Base-by-base conservation (phyloP, 2,888 invertebrate species). In the Drosophila vallismaia region DNA sequence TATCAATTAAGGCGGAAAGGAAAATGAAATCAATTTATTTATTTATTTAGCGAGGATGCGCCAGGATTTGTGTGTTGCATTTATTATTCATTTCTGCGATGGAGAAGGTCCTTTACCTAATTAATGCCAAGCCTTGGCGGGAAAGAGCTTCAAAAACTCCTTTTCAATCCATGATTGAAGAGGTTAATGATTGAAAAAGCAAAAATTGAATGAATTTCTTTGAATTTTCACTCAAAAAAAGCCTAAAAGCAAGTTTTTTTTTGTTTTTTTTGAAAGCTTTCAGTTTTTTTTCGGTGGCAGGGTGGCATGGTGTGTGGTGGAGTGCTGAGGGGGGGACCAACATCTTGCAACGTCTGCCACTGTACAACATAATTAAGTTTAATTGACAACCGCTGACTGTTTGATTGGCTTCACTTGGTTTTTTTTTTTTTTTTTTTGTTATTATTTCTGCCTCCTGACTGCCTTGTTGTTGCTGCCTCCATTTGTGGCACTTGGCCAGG, bases 351-450 rank as follows among this genome's bases (percentile, higher is more conserved):
- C 28, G 45, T 62, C 59, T 36, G 40, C 24, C 63, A 53, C 56
- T 82, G 80, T 70, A 71, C 80, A 87, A 73, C 80, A 86, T 86
- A 82, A 82, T 87, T 83, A 82, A 82, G 86, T 83, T 83, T 87
- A 87, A 82, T 87, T 82, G 82, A 86, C 82, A 87, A 77, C 70
- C 79, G 86, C 82, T 86, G 88, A 82, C 81, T 85, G 76, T 85
- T 82, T 82, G 79, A 82, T 85, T 82, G 81, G 80, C 77, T 71
- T 57, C 69, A 66, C 72, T 54, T 68, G 63, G 62, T 29, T 29
- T 62, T 45, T n/a, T 19, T 50, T 3, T 7, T 8, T 0, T 8
- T 54, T 14, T 29, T 36, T 1, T 36, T 40, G 29, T 53, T 59
- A 28, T 54, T 33, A 12, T 12, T 36, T 29, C 14, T 24, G 7